Percentiles rank a stretch among this genome's conserved stretches.
Conservation (phyloP, 2,888 invertebrate species). For the Drosophila borealis region DNA sequence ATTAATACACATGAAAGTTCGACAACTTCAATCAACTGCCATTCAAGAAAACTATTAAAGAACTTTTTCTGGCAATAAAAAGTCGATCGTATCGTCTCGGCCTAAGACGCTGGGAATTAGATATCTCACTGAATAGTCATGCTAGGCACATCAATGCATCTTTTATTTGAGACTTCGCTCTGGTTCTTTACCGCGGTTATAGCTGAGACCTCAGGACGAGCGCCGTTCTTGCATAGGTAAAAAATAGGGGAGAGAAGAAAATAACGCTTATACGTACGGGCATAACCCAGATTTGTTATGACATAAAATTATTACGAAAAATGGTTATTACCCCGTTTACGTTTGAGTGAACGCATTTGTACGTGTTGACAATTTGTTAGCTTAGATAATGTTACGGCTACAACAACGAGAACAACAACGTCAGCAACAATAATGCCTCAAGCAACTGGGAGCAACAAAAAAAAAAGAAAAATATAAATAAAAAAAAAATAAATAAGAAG, state of each 20-base stretch:
- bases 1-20: no score
- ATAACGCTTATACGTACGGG: constrained; percentile 21
- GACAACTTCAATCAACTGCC: no score
- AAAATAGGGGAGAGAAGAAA: neutral
- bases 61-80: no score
- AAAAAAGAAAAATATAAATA: constrained; percentile 17
- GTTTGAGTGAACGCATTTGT: constrained; percentile 83
- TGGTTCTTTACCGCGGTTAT: neutral
- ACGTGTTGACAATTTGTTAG: constrained; percentile 83
- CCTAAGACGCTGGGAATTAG: no score
- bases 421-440: constrained; percentile 35
- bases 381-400: constrained; percentile 75
- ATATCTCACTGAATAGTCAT: neutral
- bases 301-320: constrained; percentile 82
- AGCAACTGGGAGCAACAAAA: constrained; percentile 20
- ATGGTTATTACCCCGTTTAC: constrained; percentile 84
- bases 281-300: constrained; percentile 82
- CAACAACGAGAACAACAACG: constrained; percentile 34
- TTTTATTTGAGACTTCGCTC: neutral
- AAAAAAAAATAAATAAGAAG: constrained; percentile 20
- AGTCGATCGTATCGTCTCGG: no score
- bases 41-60: no score
- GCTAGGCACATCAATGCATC: neutral
- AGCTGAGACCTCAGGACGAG: neutral
- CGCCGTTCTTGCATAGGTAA: constrained; percentile 4